phyloP scores from a whole-genome alignment of 2,113 vertebrate species.

The Heptranchias perlo region DNA sequence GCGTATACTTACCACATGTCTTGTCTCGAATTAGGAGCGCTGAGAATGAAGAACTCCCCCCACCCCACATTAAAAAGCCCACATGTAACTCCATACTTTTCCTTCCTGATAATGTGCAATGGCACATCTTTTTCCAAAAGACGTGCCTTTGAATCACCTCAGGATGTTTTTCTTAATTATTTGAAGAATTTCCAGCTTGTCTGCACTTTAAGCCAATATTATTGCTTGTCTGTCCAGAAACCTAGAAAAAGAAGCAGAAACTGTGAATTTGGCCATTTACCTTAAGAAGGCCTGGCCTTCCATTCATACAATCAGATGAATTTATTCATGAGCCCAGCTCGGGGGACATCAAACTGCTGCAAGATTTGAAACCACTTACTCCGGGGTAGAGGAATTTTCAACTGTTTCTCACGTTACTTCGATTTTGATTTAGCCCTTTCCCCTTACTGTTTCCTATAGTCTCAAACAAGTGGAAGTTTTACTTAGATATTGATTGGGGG shows the following conservation, averaged over 20 bases:
- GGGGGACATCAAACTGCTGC: neutral
- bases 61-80: neutral
- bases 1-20: neutral
- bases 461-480: neutral
- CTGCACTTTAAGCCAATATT: neutral
- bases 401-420: neutral
- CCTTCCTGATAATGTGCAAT: neutral
- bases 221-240: neutral
- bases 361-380: neutral
- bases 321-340: neutral
- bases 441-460: neutral
- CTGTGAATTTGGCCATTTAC: too few relatives aligned
- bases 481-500: neutral
- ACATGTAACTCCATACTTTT: neutral
- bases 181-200: neutral
- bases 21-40: neutral
- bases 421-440: neutral
- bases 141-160: neutral
- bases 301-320: neutral
- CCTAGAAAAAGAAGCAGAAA: neutral
- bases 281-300: neutral
- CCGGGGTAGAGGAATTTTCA: neutral
- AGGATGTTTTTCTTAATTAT: neutral
- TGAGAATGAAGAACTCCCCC: neutral
- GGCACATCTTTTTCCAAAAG: neutral